Base-by-base conservation (phyloP, 1,140 invertebrate genomes). In the Apocrypta bakeri region DNA sequence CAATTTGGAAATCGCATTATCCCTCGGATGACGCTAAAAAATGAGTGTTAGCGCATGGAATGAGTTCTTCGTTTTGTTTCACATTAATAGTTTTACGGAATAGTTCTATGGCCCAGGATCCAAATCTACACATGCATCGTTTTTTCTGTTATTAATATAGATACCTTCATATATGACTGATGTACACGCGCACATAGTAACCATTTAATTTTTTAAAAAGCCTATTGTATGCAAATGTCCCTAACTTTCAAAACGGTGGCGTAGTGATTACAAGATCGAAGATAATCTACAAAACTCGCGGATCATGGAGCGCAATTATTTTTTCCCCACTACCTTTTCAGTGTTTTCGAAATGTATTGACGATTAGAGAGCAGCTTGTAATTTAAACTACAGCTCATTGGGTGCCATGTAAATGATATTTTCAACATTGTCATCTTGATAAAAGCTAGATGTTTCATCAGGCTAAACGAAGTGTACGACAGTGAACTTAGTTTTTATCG, bases 141-240 rank as follows among this genome's bases (percentile, higher is more conserved):
- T 83, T 79, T 79, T 75, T 61, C 40, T 37, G 76, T 79, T 83
- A 79, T 79, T 79, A 83, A 79, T 83, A 83, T 75, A 83, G 81
- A 83, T 83, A 83, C 1, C 56, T 37, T 9, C 33, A 37, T 37
- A 24, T 21, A 61, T n/a, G 48, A 0, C 68, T 76, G 80, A 79
- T 68, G 56, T n/a, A 77, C 69, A 63, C 40, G 29, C 33, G 33
- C 33, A 9, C 33, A 37, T 37, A 37, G 4, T 79, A 79, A 83
- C 69, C 74, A 83, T 71, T 83, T 68, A 79, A 83, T 83, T 83
- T 74, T 71, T 71, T 9, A 25, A 74, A 74, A 29, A 73, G 37
- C 48, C 82, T 79, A 37, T 83, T 83, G 82, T 83, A 83, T 83
- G 82, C 82, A 83, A 83, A 83, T 83, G 27, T 56, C n/a, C 42